phyloP scores from a whole-genome alignment of 2,113 vertebrate genomes.

The Sylvilagus bachmani region DNA sequence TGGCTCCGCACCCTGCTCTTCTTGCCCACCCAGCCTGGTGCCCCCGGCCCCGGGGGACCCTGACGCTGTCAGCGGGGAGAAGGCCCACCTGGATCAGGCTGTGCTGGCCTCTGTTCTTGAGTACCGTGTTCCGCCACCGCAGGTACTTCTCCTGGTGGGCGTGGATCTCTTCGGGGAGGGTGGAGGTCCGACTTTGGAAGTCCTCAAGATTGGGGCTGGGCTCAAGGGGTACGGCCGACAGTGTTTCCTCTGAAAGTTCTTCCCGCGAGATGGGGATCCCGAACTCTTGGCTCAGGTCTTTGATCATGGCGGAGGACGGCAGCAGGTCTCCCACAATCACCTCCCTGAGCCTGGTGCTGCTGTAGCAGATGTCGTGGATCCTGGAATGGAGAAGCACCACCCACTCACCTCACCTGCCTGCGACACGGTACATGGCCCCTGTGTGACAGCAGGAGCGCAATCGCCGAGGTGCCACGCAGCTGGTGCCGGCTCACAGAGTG shows the following conservation, averaged over 20 bases:
- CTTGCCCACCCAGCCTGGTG: no score
- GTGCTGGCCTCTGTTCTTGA: background rate
- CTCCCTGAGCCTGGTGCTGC: constrained; percentile 85
- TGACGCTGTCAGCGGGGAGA: rapidly evolving
- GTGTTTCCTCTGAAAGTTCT: constrained; percentile 45
- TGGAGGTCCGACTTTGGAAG: rapidly evolving
- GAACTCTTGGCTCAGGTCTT: constrained; percentile 86
- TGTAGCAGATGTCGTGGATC: constrained; percentile 85
- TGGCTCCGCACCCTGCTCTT: rapidly evolving
- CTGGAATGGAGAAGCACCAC: constrained; percentile 78
- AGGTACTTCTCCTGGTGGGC: constrained; percentile 79
- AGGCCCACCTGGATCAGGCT: constrained; percentile 86
- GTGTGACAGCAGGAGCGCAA: background rate
- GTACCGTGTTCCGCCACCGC: constrained; percentile 69
- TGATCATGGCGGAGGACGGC: constrained; percentile 91
- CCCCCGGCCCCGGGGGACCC: background rate
- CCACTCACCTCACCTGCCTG: background rate
- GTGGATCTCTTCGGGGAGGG: background rate
- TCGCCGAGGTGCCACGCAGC: background rate
- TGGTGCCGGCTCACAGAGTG: background rate
- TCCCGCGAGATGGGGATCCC: constrained; percentile 81
- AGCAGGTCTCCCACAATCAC: constrained; percentile 87
- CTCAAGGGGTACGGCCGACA: no score
- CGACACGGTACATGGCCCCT: rapidly evolving
- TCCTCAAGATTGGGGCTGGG: rapidly evolving